Evolutionary conservation across 2,113 vertebrate species (phyloP).

Genomic region (Polypterus senegalus): DNA sequence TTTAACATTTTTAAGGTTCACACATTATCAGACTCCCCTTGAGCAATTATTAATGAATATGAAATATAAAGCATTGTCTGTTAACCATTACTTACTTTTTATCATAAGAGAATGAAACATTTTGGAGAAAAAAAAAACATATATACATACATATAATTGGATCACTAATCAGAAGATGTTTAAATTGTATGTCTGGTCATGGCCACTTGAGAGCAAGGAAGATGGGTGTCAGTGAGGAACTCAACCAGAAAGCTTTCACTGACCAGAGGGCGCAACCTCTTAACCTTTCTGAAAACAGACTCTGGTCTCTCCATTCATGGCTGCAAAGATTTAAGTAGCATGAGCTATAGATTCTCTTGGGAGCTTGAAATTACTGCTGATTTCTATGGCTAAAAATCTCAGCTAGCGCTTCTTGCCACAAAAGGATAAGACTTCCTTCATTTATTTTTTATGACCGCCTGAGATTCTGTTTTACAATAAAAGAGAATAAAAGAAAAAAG

Average conservation of each 20-base stretch:
- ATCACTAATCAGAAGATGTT: constrained; percentile 21
- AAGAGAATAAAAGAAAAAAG: no score
- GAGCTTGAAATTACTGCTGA: constrained; percentile 40
- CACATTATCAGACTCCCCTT: no score
- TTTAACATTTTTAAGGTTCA: no score
- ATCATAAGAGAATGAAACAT: no score
- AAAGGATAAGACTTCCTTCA: no score
- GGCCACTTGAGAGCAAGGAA: constrained; percentile 17
- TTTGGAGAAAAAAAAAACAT: no score
- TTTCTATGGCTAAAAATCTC: constrained; percentile 56
- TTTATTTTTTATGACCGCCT: no score
- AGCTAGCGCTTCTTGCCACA: constrained; percentile 25
- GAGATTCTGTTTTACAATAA: no score
- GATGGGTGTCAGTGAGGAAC: constrained; percentile 19
- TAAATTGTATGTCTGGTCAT: constrained; percentile 16
- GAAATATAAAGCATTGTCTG: no score
- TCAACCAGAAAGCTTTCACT: constrained; percentile 31
- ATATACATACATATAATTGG: neutral
- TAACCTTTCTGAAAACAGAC: constrained; percentile 32
- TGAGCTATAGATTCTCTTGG: constrained; percentile 37
- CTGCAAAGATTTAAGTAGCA: constrained; percentile 36
- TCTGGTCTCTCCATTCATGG: constrained; percentile 30
- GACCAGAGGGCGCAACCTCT: constrained; percentile 33
- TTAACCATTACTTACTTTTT: no score
- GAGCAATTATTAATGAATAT: no score